Evolutionary conservation across 2,797 vertebrate species (phyloP).

Genomic region (Tapera naevia): DNA sequence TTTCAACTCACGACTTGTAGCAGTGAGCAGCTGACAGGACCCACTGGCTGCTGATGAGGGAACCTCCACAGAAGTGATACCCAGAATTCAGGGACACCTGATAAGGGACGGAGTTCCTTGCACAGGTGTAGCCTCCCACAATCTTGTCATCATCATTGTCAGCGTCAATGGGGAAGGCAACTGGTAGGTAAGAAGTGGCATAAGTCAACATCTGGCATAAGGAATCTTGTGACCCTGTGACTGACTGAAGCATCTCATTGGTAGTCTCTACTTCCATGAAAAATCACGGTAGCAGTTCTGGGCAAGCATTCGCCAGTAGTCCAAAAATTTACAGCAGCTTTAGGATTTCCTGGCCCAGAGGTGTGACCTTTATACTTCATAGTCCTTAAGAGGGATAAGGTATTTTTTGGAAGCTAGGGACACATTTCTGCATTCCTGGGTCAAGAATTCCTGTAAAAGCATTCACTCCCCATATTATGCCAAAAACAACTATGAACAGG

Average conservation of each 20-base stretch:
- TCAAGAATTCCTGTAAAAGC: background rate
- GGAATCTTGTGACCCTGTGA: background rate
- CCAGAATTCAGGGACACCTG: conserved; percentile 57
- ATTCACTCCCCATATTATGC: background rate
- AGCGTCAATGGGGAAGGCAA: background rate
- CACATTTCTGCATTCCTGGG: background rate
- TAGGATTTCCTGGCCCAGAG: background rate
- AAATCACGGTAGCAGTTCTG: background rate
- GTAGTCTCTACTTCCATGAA: background rate
- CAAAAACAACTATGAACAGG: background rate
- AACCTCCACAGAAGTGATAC: conserved; percentile 56
- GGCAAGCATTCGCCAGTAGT: no score
- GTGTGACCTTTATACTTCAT: background rate
- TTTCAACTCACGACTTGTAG: conserved; percentile 28
- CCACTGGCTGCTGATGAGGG: conserved; percentile 54
- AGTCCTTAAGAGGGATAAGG: background rate
- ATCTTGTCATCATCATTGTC: conserved; percentile 50
- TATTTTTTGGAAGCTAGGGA: background rate
- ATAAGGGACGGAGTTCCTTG: background rate
- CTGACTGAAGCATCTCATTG: background rate
- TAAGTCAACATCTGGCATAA: background rate
- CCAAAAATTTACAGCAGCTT: background rate
- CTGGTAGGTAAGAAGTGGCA: background rate
- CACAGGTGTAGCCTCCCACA: conserved; percentile 49
- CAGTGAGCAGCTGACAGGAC: conserved; percentile 41